Evolutionary conservation across 2,797 vertebrate species (phyloP), one percentile per base, ranked within the genome.

Genomic region (Bovichtus variegatus): DNA sequence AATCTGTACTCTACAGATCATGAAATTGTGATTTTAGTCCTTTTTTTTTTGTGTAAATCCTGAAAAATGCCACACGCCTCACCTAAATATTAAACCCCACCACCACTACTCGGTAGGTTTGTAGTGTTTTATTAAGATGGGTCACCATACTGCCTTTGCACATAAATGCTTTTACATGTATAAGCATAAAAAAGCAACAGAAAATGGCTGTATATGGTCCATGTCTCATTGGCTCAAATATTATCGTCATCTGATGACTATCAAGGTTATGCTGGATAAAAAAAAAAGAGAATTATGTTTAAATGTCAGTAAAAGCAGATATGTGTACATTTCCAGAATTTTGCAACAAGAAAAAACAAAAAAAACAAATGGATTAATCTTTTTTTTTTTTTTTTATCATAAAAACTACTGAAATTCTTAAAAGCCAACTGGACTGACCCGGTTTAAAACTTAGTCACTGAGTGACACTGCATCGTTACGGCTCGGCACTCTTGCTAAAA

Each of bases 11-110:
- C 71, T 78, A 80, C 72, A 88, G 74, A 85, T 82, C 27, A 73
- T 53, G 38, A 78, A 74, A 62, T 31, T 38, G 47, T 71, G 38
- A 69, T 82, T 74, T 25, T 13, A 85, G 47, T 81, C 41, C 71
- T 60, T 49, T 65, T 75, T 31, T 53, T 38, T 76, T 29, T 81
- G 15, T 58, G 36, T 75, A 61, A 80, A 68, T 87, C 80, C 82
- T 76, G 74, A 86, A 83, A 89, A 91, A 87, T 65, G 80, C 80
- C 87, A 84, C 79, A 70, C 81, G 76, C 84, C 74, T 87, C 51
- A 75, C 46, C 78, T 80, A 76, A 76, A 80, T 76, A 86, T 66
- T 73, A 74, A 81, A 74, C 59, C 71, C 62, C 43, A 60, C 65
- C 65, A 59, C 63, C 16, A 68, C 66, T 53, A 43, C 64, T 43